Evolutionary conservation across 2,113 vertebrate species (phyloP).

Genomic region (Capricornis sumatraensis): DNA sequence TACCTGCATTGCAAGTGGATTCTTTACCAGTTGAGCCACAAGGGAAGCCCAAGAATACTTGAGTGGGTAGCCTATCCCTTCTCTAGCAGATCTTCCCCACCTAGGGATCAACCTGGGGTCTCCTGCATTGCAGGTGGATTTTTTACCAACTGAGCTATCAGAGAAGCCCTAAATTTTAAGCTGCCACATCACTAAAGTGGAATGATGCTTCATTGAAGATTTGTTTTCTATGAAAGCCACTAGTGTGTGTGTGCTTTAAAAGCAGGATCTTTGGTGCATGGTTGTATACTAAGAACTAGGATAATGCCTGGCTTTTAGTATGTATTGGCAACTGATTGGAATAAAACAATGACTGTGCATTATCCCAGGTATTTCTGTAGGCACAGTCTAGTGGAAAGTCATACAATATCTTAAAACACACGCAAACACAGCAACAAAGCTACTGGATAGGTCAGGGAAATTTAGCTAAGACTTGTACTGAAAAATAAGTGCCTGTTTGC

Average conservation of each 20-base stretch:
- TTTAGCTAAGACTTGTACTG: not conserved
- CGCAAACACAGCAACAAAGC: too few relatives aligned
- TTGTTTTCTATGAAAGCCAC: not conserved
- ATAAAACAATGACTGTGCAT: not conserved
- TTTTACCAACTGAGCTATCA: not conserved
- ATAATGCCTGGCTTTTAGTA: not conserved
- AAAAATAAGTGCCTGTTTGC: not conserved
- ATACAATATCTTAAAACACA: not conserved
- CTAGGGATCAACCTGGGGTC: fast-evolving
- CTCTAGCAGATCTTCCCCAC: fast-evolving
- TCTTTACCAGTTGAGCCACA: not conserved
- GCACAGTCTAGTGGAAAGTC: not conserved
- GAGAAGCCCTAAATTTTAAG: not conserved
- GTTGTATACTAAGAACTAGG: not conserved
- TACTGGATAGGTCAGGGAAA: not conserved
- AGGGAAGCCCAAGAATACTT: not conserved
- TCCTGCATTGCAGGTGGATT: not conserved
- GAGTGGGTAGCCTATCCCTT: not conserved
- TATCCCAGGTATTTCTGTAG: not conserved
- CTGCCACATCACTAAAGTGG: not conserved
- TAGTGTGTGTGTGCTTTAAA: not conserved
- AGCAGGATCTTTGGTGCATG: not conserved
- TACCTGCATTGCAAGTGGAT: not conserved
- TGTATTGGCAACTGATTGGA: not conserved
- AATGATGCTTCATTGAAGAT: not conserved